Evolutionary conservation across 2,888 invertebrate genomes (phyloP).

Genomic region (Drosophila suboccidentalis): DNA sequence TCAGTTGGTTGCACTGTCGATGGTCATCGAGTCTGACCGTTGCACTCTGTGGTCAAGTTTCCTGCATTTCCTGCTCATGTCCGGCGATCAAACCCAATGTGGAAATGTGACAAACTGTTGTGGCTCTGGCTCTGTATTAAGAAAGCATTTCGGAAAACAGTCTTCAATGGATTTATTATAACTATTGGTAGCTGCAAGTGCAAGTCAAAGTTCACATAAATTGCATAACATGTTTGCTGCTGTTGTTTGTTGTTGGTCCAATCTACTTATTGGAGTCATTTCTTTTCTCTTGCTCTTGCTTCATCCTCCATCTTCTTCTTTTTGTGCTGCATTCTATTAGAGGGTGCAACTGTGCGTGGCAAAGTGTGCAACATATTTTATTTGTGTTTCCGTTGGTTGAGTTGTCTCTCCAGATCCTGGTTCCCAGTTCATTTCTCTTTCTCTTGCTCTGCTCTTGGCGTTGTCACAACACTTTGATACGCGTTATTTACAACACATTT

Average conservation of each 20-base stretch:
- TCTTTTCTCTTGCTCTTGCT: neutral
- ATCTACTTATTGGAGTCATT: slow-evolving; percentile 48
- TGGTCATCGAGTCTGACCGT: slow-evolving; percentile 30
- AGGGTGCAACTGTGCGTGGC: slow-evolving; percentile 59
- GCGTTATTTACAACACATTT: slow-evolving; percentile 77
- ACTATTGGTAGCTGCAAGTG: slow-evolving; percentile 31
- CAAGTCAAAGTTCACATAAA: slow-evolving; percentile 30
- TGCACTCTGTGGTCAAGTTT: slow-evolving; percentile 39
- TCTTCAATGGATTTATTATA: slow-evolving; percentile 67
- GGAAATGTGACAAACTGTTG: slow-evolving; percentile 58
- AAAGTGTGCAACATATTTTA: slow-evolving; percentile 74
- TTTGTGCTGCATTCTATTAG: slow-evolving; percentile 2
- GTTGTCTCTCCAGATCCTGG: slow-evolving; percentile 8
- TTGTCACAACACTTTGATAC: slow-evolving; percentile 70
- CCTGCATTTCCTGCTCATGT: slow-evolving; percentile 54
- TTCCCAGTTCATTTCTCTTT: slow-evolving; percentile 24
- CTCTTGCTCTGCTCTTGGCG: slow-evolving; percentile 35
- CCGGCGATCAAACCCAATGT: slow-evolving; percentile 46
- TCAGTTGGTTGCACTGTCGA: slow-evolving; percentile 40
- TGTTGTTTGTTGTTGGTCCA: slow-evolving; percentile 21
- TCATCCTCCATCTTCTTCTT: neutral
- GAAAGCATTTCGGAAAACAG: slow-evolving; percentile 58
- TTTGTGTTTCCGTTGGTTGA: slow-evolving; percentile 58
- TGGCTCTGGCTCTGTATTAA: slow-evolving; percentile 43
- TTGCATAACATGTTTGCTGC: slow-evolving; percentile 48